A percentile compares a stretch with the other conserved stretches of the same genome.
Evolutionary conservation across 2,797 vertebrate genomes (phyloP).

Genomic region (Enteromius trimaculatus): DNA sequence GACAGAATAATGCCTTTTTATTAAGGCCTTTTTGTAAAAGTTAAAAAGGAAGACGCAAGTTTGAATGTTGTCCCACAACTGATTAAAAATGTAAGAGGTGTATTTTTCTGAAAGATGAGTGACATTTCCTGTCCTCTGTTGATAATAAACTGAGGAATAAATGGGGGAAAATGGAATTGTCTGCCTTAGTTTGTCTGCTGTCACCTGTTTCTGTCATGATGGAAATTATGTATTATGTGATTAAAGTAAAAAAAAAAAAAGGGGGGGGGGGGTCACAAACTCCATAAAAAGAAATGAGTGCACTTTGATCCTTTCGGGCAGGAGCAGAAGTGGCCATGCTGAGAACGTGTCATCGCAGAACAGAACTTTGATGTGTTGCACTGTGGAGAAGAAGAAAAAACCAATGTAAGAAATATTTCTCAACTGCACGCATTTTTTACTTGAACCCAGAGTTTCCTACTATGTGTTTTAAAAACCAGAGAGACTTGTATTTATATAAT

Average conservation of each 20-base stretch:
- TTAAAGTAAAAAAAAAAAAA: not conserved
- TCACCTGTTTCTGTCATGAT: not conserved
- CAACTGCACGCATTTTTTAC: not conserved
- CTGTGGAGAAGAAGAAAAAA: constrained; percentile 57
- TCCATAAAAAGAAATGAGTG: constrained; percentile 69
- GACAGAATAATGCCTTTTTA: constrained; percentile 9
- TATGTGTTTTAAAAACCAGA: not conserved
- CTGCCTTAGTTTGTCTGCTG: not conserved
- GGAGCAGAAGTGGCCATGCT: constrained; percentile 72
- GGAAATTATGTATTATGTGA: not conserved
- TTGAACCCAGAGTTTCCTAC: not conserved
- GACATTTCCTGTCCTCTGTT: constrained; percentile 41
- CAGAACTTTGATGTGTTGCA: constrained; percentile 75
- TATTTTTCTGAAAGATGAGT: constrained; percentile 61
- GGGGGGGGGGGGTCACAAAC: constrained; percentile 35
- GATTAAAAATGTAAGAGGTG: constrained; percentile 55
- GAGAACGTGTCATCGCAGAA: constrained; percentile 51
- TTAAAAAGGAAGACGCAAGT: constrained; percentile 15
- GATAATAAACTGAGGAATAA: constrained; percentile 52
- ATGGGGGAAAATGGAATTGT: not conserved
- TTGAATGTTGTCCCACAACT: constrained; percentile 16
- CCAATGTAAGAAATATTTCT: not conserved
- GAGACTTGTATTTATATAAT: not conserved
- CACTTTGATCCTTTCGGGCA: constrained; percentile 72
- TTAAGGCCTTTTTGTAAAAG: not conserved